A percentile compares a stretch with the other conserved stretches of the same genome.
Evolutionary conservation across 2,113 vertebrate genomes (phyloP).

Genomic region (Chaetops frenatus): DNA sequence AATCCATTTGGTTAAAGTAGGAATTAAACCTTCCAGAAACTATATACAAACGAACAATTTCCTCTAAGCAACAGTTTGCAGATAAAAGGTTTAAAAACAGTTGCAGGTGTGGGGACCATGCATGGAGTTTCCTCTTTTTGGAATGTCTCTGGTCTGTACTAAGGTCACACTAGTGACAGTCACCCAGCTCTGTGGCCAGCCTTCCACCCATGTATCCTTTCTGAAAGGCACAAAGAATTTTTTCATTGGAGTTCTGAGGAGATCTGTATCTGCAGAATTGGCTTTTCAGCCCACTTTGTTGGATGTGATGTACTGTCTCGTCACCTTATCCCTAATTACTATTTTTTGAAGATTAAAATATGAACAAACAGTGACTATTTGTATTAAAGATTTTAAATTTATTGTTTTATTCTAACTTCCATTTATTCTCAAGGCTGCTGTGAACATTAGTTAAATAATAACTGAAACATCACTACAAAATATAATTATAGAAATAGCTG

Average conservation of each 20-base stretch:
- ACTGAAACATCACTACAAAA: not conserved
- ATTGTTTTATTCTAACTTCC: not conserved
- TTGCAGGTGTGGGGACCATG: not conserved
- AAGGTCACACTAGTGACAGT: not conserved
- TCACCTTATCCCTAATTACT: not conserved
- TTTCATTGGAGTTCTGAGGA: not conserved
- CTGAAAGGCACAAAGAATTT: not conserved
- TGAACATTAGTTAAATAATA: not conserved
- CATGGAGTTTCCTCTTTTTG: not conserved
- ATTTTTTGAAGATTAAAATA: not conserved
- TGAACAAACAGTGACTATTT: not conserved
- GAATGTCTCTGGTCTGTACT: not conserved
- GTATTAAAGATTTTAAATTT: not conserved
- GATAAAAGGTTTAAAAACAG: not conserved
- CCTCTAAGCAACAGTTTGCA: not conserved
- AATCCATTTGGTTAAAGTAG: not conserved
- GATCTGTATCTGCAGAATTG: not conserved
- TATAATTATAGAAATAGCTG: not conserved
- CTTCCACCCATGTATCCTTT: not conserved
- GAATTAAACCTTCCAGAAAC: not conserved
- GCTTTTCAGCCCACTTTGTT: not conserved
- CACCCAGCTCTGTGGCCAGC: not conserved
- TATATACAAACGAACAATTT: not conserved
- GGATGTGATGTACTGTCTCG: not conserved
- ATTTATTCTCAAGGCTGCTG: not conserved